Conservation (phyloP, 2,888 invertebrate genomes). For the Cosmia pyralina region DNA sequence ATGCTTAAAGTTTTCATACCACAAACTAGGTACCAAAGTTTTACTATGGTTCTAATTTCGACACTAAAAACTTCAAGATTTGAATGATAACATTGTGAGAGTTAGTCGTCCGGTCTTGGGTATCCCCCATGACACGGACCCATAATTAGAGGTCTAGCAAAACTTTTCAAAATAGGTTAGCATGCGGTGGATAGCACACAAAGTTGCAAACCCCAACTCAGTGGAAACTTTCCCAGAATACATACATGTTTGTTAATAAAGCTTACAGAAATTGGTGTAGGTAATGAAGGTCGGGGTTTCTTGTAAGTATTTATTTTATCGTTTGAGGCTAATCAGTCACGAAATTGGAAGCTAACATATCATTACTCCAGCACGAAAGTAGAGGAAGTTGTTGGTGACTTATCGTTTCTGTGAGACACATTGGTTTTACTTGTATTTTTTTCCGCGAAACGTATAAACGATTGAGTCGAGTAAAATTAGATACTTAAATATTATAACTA, state of each 20-base stretch:
- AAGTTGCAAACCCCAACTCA: conserved; percentile 43
- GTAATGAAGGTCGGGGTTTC: conserved; percentile 27
- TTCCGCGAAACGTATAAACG: background rate
- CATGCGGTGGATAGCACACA: conserved; percentile 32
- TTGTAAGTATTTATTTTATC: conserved; percentile 51
- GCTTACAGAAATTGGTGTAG: conserved; percentile 13
- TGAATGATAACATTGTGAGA: conserved; percentile 18
- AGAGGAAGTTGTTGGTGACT: background rate
- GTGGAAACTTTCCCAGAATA: conserved; percentile 36
- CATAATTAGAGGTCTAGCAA: conserved; percentile 28
- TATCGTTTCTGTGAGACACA: conserved; percentile 3
- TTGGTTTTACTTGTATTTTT: background rate
- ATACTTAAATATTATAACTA: background rate
- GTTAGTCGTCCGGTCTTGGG: conserved; percentile 9
- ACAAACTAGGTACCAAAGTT: conserved; percentile 33
- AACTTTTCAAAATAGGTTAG: conserved; percentile 50
- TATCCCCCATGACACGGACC: conserved; percentile 38
- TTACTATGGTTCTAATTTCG: conserved; percentile 16
- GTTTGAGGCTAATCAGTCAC: conserved; percentile 57
- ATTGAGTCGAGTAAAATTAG: too few relatives aligned
- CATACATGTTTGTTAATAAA: conserved; percentile 20
- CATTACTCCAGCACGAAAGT: conserved; percentile 37
- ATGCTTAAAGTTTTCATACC: conserved; percentile 29
- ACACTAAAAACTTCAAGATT: conserved; percentile 32
- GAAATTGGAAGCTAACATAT: conserved; percentile 55